Evolutionary conservation across 2,113 vertebrate genomes (phyloP).

Genomic region (Lophotis ruficrista): DNA sequence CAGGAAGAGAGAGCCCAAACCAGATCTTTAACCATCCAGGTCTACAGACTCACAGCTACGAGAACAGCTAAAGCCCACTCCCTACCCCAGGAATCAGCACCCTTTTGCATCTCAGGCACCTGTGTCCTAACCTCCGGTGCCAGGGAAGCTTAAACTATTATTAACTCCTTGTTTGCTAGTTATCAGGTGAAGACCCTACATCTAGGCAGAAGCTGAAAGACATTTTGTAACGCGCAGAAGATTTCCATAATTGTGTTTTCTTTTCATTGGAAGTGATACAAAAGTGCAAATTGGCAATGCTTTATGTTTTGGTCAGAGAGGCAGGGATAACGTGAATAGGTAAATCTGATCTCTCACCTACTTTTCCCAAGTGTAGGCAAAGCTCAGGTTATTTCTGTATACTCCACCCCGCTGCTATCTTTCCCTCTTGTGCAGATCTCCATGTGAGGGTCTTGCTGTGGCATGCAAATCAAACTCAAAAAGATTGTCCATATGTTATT

Average conservation of each 20-base stretch:
- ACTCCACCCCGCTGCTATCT: background rate
- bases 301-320: background rate
- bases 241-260: background rate
- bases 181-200: background rate
- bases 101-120: background rate
- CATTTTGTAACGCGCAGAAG: background rate
- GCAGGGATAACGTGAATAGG: background rate
- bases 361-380: background rate
- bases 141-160: background rate
- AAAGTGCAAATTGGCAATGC: background rate
- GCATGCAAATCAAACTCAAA: background rate
- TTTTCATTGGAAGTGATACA: background rate
- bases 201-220: background rate
- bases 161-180: background rate
- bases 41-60: background rate
- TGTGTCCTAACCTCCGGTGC: background rate
- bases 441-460: background rate
- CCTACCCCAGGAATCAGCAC: background rate
- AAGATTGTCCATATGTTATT: background rate
- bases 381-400: background rate
- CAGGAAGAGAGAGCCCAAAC: background rate
- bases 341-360: background rate
- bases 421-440: background rate
- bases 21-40: background rate
- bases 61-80: background rate